Evolutionary conservation across 2,113 vertebrate genomes (phyloP).

Genomic region (Phocoena sinus): DNA sequence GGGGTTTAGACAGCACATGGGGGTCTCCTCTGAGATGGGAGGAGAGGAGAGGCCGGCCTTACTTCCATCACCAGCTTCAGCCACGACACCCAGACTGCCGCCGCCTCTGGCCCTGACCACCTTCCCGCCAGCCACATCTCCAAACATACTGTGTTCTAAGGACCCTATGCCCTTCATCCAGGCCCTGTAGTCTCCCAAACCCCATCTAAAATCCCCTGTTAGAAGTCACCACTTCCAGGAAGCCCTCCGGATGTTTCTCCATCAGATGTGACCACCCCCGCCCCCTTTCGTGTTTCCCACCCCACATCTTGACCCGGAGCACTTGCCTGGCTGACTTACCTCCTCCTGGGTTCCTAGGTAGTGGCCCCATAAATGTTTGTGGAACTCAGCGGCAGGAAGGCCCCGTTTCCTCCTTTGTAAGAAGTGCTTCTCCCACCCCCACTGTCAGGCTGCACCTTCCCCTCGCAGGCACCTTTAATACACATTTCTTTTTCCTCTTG

Average conservation of each 20-base stretch:
- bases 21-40: not conserved
- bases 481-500: not conserved
- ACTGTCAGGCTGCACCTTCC: not conserved
- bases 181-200: not conserved
- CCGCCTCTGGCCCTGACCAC: not conserved
- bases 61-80: not conserved
- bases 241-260: not conserved
- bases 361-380: not conserved
- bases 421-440: not conserved
- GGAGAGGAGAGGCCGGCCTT: not conserved
- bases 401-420: slow-evolving; percentile 32
- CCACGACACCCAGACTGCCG: not conserved
- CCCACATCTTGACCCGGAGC: not conserved
- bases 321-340: not conserved
- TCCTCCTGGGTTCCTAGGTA: not conserved
- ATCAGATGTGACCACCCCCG: not conserved
- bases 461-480: not conserved
- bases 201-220: not conserved
- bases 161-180: rapidly evolving
- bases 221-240: not conserved
- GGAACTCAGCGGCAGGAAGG: not conserved
- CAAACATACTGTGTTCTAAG: not conserved
- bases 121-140: not conserved
- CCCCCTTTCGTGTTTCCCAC: not conserved
- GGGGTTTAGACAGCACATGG: not conserved